phyloP scores from a whole-genome alignment of 2,888 invertebrate species.

The Melinaea menophilus region DNA sequence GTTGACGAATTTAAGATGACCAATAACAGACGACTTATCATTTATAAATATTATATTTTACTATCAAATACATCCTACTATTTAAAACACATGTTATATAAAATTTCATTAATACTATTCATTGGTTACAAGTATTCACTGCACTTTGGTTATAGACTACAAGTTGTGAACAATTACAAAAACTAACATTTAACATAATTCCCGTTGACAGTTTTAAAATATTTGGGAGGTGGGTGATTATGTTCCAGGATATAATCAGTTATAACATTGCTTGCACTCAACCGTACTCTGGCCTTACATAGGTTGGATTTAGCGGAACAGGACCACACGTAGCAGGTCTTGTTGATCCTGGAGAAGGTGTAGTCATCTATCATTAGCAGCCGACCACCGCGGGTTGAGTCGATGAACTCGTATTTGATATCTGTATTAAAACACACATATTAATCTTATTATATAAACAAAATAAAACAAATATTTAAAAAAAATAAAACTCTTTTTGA shows the following conservation, averaged over 20 bases:
- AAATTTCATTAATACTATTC: no score
- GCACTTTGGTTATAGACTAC: not conserved
- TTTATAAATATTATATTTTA: no score
- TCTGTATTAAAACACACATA: constrained; percentile 20
- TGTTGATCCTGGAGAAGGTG: constrained; percentile 32
- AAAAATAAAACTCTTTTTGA: no score
- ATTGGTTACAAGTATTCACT: not conserved
- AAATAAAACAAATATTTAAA: no score
- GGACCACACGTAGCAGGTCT: constrained; percentile 26
- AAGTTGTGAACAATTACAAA: not conserved
- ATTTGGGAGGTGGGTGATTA: constrained; percentile 33
- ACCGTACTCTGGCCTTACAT: constrained; percentile 27
- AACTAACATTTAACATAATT: constrained; percentile 19
- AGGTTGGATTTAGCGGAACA: constrained; percentile 31
- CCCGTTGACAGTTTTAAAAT: constrained; percentile 30
- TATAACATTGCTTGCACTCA: constrained; percentile 16
- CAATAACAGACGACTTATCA: no score
- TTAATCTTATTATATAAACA: not conserved
- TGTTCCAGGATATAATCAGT: constrained; percentile 22
- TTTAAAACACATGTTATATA: no score
- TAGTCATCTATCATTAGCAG: constrained; percentile 30
- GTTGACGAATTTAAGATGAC: no score
- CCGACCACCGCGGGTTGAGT: constrained; percentile 26
- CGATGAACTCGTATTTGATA: constrained; percentile 23
- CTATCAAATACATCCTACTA: no score